Base-by-base conservation (phyloP, 2,888 invertebrate species). In the Thecophora atra region DNA sequence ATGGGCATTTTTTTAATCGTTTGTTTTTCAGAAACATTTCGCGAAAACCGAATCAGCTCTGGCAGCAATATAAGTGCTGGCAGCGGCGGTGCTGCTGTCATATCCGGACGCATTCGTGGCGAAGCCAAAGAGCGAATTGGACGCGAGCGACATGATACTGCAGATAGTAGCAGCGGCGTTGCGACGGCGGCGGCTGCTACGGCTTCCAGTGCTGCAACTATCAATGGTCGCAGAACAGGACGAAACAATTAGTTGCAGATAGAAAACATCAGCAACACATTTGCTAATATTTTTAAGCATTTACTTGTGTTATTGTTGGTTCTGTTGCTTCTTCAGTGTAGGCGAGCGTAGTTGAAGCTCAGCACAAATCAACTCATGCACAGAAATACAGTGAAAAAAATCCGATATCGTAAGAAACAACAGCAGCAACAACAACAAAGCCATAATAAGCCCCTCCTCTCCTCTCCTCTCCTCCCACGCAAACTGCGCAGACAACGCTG, bases 221-320 rank as follows among this genome's bases (percentile, higher is more conserved):
- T 73, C 77, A 82, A 78, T 62, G 81, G 81, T 72, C 84, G 86
- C 64, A 85, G 85, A 79, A 78, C 84, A 74, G 80, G 82, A 73
- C 81, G 85, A 44, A 86, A 83, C 75, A 83, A 81, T 78, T 70
- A 70, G 70, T 70, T 70, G 51, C 24, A 63, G 37, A 62, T 70
- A 70, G 21, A 52, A 17, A 54, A 42, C 15, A 54, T 54, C 17
- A 54, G 37, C 42, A 28, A 67, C 13, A 63, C 70, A 51, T 37
- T 70, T 47, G 63, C 37, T 63, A 63, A 51, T 37, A 30, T 62
- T 63, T 30, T 63, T 37, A 62, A 70, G 70, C 70, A 70, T 70
- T 70, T 70, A 51, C 30, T 63, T 15, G 37, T 70, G 63, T 63
- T 70, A 63, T 51, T 70, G 70, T 70, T 70, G 70, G 21, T 63